Evolutionary conservation across 2,797 vertebrate genomes (phyloP).

Genomic region (Lutra lutra): DNA sequence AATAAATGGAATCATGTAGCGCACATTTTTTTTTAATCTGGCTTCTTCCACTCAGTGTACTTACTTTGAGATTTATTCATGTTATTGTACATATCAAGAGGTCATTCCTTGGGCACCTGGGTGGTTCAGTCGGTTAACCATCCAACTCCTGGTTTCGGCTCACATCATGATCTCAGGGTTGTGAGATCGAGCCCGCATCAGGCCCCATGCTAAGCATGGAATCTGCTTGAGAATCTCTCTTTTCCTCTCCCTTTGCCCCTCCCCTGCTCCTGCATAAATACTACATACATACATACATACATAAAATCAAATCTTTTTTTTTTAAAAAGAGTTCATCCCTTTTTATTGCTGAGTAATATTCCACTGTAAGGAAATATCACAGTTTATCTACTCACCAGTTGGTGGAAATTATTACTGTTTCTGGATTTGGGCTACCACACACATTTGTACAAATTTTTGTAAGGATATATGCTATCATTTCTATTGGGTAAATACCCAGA

Average conservation of each 20-base stretch:
- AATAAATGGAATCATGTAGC: background rate
- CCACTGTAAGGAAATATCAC: background rate
- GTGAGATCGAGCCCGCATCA: background rate
- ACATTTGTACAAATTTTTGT: background rate
- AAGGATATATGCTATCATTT: background rate
- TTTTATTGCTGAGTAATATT: background rate
- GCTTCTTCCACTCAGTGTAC: background rate
- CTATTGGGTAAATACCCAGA: background rate
- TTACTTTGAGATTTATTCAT: background rate
- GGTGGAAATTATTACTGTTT: background rate
- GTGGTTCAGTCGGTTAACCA: background rate
- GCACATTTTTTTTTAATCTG: background rate
- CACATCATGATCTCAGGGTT: background rate
- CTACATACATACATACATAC: too few species aligned
- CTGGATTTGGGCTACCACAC: background rate
- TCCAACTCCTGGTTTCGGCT: background rate
- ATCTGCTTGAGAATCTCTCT: background rate
- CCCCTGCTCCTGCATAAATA: background rate
- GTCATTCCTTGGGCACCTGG: background rate
- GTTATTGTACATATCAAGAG: background rate
- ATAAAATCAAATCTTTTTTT: too few species aligned
- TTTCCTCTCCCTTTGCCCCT: background rate
- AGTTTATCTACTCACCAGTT: background rate
- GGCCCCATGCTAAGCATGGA: background rate
- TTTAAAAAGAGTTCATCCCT: background rate